A percentile compares a stretch with the other conserved stretches of the same genome.
Evolutionary conservation across 1,140 invertebrate species (phyloP).

Genomic region (Acromyrmex heyeri): DNA sequence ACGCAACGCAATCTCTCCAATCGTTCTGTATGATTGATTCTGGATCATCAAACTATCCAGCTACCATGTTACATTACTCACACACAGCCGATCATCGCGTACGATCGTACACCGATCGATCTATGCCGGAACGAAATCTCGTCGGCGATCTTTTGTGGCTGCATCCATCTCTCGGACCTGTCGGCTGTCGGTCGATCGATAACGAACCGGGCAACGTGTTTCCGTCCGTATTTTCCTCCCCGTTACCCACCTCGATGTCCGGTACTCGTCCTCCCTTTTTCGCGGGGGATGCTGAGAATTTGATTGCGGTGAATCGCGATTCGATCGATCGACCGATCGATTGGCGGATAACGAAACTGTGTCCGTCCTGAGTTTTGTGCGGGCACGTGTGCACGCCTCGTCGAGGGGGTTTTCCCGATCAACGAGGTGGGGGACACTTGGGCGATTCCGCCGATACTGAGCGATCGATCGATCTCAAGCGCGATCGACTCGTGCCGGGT

Average conservation of each 20-base stretch:
- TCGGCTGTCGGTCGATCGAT: conserved; percentile 46
- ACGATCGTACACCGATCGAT: conserved; percentile 46
- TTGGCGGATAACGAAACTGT: conserved; percentile 24
- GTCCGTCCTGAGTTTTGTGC: not conserved
- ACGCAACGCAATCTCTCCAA: not conserved
- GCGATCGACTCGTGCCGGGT: conserved; percentile 59
- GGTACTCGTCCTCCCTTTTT: not conserved
- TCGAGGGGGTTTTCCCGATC: not conserved
- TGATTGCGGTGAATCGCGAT: conserved; percentile 31
- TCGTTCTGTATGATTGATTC: conserved; percentile 11
- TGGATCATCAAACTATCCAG: conserved; percentile 9
- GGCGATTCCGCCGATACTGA: conserved; percentile 5
- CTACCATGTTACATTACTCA: conserved; percentile 15
- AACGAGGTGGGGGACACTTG: conserved; percentile 1
- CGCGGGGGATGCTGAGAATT: not conserved
- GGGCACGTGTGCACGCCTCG: not conserved
- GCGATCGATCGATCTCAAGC: conserved; percentile 75
- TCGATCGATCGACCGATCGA: conserved; percentile 56
- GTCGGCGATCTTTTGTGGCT: conserved; percentile 40
- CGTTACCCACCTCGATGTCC: not conserved
- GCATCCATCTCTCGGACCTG: conserved; percentile 53
- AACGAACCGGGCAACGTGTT: conserved; percentile 31
- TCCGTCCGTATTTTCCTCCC: not conserved
- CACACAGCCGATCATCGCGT: not conserved
- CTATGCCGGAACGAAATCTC: conserved; percentile 52